Percentiles rank a stretch among this genome's conserved stretches.
phyloP scores from a whole-genome alignment of 2,888 invertebrate genomes.

The Escarpia spicata region DNA sequence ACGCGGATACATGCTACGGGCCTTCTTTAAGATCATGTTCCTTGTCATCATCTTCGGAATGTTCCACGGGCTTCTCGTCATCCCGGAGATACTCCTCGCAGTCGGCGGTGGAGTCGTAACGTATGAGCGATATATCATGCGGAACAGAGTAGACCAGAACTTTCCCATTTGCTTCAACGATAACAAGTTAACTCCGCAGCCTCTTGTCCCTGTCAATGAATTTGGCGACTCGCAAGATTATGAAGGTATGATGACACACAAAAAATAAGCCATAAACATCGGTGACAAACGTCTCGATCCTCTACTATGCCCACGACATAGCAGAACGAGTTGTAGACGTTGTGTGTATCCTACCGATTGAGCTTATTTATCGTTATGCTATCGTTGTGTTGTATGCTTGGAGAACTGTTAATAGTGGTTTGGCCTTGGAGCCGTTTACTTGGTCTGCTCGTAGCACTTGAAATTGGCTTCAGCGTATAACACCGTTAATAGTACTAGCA shows the following conservation, averaged over 20 bases:
- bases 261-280: neutral
- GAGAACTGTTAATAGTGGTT: neutral
- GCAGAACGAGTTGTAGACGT: neutral
- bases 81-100: slow-evolving; percentile 29
- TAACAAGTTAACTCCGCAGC: no score
- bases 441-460: neutral
- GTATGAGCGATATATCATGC: no score
- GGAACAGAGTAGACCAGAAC: no score
- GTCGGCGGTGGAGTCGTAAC: neutral
- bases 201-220: neutral
- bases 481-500: no score
- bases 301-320: neutral
- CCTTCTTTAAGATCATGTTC: slow-evolving; percentile 37
- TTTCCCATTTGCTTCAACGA: no score
- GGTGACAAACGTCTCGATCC: neutral
- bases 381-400: no score
- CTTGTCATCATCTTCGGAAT: slow-evolving; percentile 34
- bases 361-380: neutral
- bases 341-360: neutral
- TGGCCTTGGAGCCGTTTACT: neutral
- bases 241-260: neutral
- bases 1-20: slow-evolving; percentile 27
- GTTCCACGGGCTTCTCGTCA: slow-evolving; percentile 30
- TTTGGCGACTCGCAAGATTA: neutral
- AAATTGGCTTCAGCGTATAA: neutral